Evolutionary conservation across 2,888 invertebrate genomes (phyloP), one percentile per base, ranked within the genome.

Genomic region (Drosophila kanekoi): DNA sequence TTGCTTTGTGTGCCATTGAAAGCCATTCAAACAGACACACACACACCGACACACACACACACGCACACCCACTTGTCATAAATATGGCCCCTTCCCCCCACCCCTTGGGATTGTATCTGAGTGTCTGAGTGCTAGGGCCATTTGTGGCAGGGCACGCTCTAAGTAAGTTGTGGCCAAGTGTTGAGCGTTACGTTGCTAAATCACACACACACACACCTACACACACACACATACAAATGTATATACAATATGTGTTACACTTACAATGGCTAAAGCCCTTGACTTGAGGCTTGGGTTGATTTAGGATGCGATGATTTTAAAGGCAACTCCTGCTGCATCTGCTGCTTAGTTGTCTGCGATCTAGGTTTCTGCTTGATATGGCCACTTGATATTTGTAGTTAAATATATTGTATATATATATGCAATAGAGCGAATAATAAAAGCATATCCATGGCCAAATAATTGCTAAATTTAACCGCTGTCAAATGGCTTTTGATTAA

Each of bases 151-250:
- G 45, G 59, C 80, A 49, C 47, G 63, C 78, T 74, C 65, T 61
- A 83, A 81, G 81, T 86, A 84, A 82, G 83, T 86, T 86, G 81
- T 83, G 84, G 81, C 83, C 84, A 77, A 80, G 81, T 63, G 65
- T 59, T 69, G 52, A 81, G 67, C 61, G 69, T 80, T 72, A 65
- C 69, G 63, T 70, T 70, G 63, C 52, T 74, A 81, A 86, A 83
- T 80, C 81, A 81, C 60, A 67, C 32, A 54, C 53, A 58, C 57
- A 48, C 58, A 49, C 45, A 54, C 49, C 73, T 41, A 60, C 28
- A 11, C 28, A 35, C 9, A 32, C n/a, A 4, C 16, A 44, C 40
- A 43, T 35, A 37, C 40, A 74, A 43, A 18, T 51, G 16, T 51
- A 48, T 65, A 51, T 47, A 64, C 38, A 70, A 54, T 52, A 56